phyloP scores from a whole-genome alignment of 2,113 vertebrate species.

The Diadophis punctatus region DNA sequence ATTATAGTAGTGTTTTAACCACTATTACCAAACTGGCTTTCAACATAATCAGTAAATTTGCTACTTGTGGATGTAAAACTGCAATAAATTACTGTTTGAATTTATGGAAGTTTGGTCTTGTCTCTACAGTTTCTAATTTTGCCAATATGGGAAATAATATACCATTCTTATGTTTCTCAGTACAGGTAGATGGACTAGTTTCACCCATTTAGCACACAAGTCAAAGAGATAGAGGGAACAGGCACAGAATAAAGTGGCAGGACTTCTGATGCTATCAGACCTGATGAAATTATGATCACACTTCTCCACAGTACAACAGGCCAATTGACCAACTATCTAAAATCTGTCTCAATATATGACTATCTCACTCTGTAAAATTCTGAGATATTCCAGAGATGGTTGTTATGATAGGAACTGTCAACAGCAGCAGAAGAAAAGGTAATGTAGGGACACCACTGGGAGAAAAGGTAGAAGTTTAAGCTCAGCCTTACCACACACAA shows the following conservation, averaged over 20 bases:
- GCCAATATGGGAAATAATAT: neutral
- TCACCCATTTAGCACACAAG: neutral
- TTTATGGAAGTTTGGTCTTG: neutral
- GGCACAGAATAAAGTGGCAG: neutral
- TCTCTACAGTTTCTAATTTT: neutral
- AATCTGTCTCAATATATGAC: neutral
- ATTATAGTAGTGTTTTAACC: neutral
- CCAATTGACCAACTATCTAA: neutral
- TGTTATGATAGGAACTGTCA: neutral
- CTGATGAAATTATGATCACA: neutral
- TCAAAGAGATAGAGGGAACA: neutral
- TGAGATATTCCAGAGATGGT: neutral
- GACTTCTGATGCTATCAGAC: neutral
- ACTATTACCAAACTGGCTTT: neutral
- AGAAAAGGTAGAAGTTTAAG: neutral
- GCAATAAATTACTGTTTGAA: neutral
- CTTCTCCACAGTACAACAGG: neutral
- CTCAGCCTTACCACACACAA: neutral
- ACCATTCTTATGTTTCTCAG: neutral
- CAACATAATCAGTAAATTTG: neutral
- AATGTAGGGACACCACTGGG: neutral
- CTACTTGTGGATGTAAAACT: neutral
- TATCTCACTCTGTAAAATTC: neutral
- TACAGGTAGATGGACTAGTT: neutral
- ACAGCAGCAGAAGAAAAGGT: neutral